These are phyloP conservation scores for Epinephelus malabaricus DNA, from an alignment of 2,797 vertebrate genomes.

Conservation along the genomic window DNA sequence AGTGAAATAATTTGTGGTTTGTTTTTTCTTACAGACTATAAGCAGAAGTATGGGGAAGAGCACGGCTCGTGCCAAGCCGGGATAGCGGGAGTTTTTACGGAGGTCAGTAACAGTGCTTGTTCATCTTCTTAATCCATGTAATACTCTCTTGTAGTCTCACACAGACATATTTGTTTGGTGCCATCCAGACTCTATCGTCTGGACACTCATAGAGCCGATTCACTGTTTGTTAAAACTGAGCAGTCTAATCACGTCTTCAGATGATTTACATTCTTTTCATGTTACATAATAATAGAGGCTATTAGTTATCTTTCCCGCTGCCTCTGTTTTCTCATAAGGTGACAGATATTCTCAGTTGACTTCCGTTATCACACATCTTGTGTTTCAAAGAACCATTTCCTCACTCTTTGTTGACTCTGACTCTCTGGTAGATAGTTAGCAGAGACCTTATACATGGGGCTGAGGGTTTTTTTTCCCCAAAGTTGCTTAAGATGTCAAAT, in stretches of 20 bases:
- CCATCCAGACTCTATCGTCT: conserved; percentile 24
- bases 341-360: conserved; percentile 14
- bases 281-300: background rate
- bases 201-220: background rate
- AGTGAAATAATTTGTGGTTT: conserved; percentile 86
- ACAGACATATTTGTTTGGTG: conserved; percentile 14
- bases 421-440: conserved; percentile 23
- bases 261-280: background rate
- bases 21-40: conserved; percentile 92
- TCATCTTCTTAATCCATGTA: conserved; percentile 62
- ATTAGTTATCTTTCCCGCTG: background rate
- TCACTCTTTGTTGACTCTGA: conserved; percentile 31
- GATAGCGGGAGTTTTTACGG: conserved; percentile 94
- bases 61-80: conserved; percentile 99
- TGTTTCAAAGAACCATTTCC: conserved; percentile 9
- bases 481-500: conserved; percentile 52
- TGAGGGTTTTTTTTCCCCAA: background rate
- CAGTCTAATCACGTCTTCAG: background rate
- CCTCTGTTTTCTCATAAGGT: background rate
- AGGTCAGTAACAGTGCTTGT: conserved; percentile 89
- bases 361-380: background rate
- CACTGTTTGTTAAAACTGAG: conserved; percentile 11
- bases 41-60: conserved; percentile 99
- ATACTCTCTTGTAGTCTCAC: conserved; percentile 27
- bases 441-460: conserved; percentile 1